Evolutionary conservation across 2,113 vertebrate species (phyloP), one percentile per base, ranked within the genome.

Genomic region (Numida meleagris): DNA sequence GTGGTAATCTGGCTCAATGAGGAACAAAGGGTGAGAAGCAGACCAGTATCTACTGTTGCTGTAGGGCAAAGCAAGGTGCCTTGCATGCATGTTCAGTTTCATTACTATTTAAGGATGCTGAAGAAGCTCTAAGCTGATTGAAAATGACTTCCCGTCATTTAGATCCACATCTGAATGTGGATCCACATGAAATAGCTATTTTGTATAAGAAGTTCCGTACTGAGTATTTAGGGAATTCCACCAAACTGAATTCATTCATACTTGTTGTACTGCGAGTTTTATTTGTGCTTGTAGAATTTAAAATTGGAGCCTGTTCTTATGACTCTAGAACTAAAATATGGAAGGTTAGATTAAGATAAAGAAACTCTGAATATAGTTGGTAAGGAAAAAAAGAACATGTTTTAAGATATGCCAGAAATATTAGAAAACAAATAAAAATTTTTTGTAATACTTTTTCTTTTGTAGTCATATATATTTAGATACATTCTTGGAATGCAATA

Each of bases 31-130:
- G 58, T 50, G 84, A 94, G 72, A 76, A 90, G 68, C 79, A 96
- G 94, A 90, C 67, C 74, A 75, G 65, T 17, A 57, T 88, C 91
- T 68, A 27, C 0, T 13, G 82, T 79, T 91, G 84, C 93, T 78
- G 55, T 75, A 96, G 93, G 95, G 94, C 85, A 96, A 95, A 95
- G 63, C 89, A 82, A 17, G 10, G 65, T 96, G 88, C 65, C 82
- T 78, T 83, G 75, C 48, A 94, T 71, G 80, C 45, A 75, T 82
- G 85, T 95, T 97, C 86, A 94, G 83, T 94, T 97, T 97, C 93
- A 97, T 97, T 96, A 96, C 67, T 96, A 94, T 96, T 97, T 94
- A 96, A 97, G 82, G 51, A 19, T 40, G 40, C 81, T 88, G 89
- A 95, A 93, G 71, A 86, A 93, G 76, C 53, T 93, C 88, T 96